Conservation (phyloP, 2,113 vertebrate species). For the Eurypyga helias region DNA sequence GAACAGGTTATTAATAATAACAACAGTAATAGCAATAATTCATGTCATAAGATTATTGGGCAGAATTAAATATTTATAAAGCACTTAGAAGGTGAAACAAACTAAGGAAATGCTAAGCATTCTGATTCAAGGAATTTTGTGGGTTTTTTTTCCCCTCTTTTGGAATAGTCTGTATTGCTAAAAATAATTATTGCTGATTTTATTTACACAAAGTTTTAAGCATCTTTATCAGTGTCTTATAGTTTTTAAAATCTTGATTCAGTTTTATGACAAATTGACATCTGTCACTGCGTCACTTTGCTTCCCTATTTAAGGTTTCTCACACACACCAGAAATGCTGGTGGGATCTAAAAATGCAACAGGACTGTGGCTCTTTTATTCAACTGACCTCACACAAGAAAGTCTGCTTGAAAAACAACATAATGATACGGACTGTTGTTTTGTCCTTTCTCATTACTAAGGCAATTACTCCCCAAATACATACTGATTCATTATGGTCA, state of each 20-base stretch:
- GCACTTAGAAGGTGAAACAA: not conserved
- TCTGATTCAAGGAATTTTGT: not conserved
- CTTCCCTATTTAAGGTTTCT: not conserved
- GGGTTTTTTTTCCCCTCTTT: not conserved
- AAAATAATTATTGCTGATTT: not conserved
- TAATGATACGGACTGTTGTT: not conserved
- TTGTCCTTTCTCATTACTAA: slow-evolving; percentile 7
- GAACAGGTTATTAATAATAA: not conserved
- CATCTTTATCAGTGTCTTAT: not conserved
- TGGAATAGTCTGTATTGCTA: not conserved
- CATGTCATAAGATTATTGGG: not conserved
- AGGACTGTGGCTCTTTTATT: not conserved
- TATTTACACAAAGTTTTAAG: not conserved
- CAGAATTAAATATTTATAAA: not conserved
- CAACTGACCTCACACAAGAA: not conserved
- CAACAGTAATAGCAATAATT: not conserved
- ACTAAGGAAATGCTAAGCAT: not conserved
- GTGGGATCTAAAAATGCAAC: not conserved
- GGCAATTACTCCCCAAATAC: slow-evolving; percentile 14
- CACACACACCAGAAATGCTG: accelerated
- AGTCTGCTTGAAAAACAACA: not conserved
- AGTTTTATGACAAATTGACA: not conserved
- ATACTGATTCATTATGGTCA: not conserved
- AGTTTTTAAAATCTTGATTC: not conserved
- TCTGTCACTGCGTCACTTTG: not conserved